phyloP scores from a whole-genome alignment of 2,113 vertebrate species.

The Notarius quadriscutis region DNA sequence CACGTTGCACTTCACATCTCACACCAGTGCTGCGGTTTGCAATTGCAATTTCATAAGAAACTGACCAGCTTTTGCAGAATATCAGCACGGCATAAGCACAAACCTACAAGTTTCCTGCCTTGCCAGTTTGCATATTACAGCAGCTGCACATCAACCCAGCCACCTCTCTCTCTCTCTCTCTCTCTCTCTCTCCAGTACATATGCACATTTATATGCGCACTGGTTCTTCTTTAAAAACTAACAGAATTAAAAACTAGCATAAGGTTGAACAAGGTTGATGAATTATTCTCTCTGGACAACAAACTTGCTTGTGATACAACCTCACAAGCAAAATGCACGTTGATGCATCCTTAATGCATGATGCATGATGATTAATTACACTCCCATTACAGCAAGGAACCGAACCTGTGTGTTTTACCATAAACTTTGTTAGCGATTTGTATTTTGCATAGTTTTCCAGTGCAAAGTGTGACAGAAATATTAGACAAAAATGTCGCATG shows the following conservation, averaged over 20 bases:
- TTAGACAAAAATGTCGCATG: too few species aligned
- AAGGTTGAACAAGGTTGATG: too few species aligned
- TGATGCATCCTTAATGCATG: too few species aligned
- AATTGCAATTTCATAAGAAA: conserved; percentile 24
- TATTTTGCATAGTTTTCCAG: too few species aligned
- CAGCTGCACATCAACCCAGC: background rate
- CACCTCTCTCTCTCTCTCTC: background rate
- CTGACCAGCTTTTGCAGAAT: conserved; percentile 32
- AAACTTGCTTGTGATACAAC: background rate
- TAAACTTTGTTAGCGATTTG: too few species aligned
- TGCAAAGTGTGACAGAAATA: too few species aligned
- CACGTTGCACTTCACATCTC: background rate
- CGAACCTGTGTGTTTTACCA: too few species aligned
- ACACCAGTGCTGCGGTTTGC: conserved; percentile 16
- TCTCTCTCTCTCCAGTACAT: too few species aligned
- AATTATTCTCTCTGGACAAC: background rate
- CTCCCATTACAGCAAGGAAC: background rate
- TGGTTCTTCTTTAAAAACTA: background rate
- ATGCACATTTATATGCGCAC: too few species aligned
- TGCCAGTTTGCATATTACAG: background rate
- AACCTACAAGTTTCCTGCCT: conserved; percentile 6
- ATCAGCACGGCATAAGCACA: background rate
- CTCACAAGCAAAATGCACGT: too few species aligned
- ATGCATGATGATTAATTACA: background rate
- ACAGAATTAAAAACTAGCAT: too few species aligned